Evolutionary conservation across 2,797 vertebrate species (phyloP).

Genomic region (Orientallactaga sibirica): DNA sequence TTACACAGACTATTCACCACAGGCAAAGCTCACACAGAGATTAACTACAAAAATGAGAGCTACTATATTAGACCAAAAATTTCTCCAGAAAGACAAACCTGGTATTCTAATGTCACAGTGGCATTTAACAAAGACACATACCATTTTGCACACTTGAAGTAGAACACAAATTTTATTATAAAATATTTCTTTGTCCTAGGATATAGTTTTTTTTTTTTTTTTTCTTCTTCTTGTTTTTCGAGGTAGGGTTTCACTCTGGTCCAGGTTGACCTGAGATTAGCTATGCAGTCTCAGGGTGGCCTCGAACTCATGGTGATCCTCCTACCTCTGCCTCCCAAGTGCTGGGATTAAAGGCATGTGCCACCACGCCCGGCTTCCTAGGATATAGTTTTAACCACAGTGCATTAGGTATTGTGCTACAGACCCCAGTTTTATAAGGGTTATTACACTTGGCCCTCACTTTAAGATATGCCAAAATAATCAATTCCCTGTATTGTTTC

Average conservation of each 20-base stretch:
- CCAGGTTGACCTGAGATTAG: too few species aligned
- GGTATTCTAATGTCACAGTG: background rate
- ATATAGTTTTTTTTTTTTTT: background rate
- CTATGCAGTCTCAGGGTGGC: too few species aligned
- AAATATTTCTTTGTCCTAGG: background rate
- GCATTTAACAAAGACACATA: background rate
- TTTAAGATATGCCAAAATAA: background rate
- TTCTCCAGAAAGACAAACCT: background rate
- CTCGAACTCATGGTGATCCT: too few species aligned
- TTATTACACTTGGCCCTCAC: background rate
- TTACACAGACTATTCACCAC: background rate
- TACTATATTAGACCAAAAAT: background rate
- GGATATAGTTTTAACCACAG: slow-evolving; percentile 12
- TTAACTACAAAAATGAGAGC: background rate
- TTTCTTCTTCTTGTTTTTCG: too few species aligned
- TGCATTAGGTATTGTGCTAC: background rate
- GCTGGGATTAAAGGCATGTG: too few species aligned
- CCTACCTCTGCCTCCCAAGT: too few species aligned
- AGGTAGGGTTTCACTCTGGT: too few species aligned
- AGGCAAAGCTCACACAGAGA: background rate
- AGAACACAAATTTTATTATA: background rate
- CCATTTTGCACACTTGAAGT: background rate
- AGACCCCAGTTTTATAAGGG: background rate
- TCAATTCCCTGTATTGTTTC: background rate
- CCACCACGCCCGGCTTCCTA: too few species aligned